Percentiles rank a stretch among this genome's conserved stretches.
phyloP scores from a whole-genome alignment of 2,888 invertebrate genomes.

The Lordiphosa fenestrarum region DNA sequence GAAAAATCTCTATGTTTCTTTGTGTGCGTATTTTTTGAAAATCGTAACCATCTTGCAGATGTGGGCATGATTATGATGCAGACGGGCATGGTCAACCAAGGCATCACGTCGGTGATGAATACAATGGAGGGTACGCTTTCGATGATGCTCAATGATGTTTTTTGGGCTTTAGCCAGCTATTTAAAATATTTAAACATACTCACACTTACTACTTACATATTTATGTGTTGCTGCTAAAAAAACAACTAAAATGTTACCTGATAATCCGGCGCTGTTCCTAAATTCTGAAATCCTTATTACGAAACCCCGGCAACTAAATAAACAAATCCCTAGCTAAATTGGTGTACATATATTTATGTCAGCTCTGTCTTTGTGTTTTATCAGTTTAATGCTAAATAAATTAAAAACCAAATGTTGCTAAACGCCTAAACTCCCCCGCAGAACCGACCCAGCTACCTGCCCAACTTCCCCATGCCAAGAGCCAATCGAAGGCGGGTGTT shows the following conservation, averaged over 20 bases:
- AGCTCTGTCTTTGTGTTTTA: constrained; percentile 33
- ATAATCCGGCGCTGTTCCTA: too few relatives aligned
- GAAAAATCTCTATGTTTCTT: constrained; percentile 23
- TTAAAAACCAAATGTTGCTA: constrained; percentile 40
- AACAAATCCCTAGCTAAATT: too few relatives aligned
- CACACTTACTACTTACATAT: too few relatives aligned
- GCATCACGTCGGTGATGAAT: constrained; percentile 86
- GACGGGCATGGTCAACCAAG: constrained; percentile 97
- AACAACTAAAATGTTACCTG: constrained; percentile 2
- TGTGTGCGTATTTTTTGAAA: constrained; percentile 38
- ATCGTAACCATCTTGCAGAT: constrained; percentile 84
- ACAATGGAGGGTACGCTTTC: constrained; percentile 88
- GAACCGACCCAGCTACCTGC: constrained; percentile 5
- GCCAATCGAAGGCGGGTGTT: too few relatives aligned
- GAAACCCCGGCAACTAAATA: too few relatives aligned
- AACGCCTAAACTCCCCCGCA: constrained; percentile 24
- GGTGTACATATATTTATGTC: too few relatives aligned
- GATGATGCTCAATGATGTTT: constrained; percentile 20
- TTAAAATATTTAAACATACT: too few relatives aligned
- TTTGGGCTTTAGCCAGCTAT: too few relatives aligned
- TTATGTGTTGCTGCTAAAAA: constrained; percentile 2
- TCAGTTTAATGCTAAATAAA: constrained; percentile 43
- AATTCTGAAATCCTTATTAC: too few relatives aligned
- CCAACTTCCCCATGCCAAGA: too few relatives aligned
- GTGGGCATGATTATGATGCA: constrained; percentile 98